These are phyloP conservation scores for Cataglyphis albicans DNA, from an alignment of 2,888 invertebrate species.

Conservation along the genomic window DNA sequence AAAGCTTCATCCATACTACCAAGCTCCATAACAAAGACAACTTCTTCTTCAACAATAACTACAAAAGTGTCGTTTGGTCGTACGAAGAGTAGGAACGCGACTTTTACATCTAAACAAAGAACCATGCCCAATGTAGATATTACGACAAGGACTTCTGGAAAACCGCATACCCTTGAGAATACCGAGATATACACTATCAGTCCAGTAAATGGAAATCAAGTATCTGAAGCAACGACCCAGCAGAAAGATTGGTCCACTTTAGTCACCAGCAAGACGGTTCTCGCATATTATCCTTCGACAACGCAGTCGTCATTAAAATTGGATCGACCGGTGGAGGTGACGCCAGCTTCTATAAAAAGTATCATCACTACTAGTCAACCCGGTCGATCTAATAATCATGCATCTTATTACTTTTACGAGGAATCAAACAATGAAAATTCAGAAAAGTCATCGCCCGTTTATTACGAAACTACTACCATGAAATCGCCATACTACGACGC, in stretches of 20 bases:
- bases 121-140: slow-evolving; percentile 69
- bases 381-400: slow-evolving; percentile 76
- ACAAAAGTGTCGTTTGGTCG: slow-evolving; percentile 61
- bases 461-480: slow-evolving; percentile 77
- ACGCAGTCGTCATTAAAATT: slow-evolving; percentile 81
- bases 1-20: slow-evolving; percentile 76
- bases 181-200: slow-evolving; percentile 70
- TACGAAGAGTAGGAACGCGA: slow-evolving; percentile 60
- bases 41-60: slow-evolving; percentile 35
- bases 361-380: slow-evolving; percentile 73
- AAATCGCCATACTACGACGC: slow-evolving; percentile 74
- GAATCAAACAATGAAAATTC: slow-evolving; percentile 85
- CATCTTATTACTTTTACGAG: slow-evolving; percentile 91
- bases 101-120: slow-evolving; percentile 33
- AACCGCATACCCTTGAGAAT: slow-evolving; percentile 69
- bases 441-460: slow-evolving; percentile 71
- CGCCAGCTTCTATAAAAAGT: slow-evolving; percentile 77
- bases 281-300: slow-evolving; percentile 88
- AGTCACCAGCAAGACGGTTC: slow-evolving; percentile 88
- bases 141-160: slow-evolving; percentile 74
- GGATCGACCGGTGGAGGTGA: slow-evolving; percentile 79
- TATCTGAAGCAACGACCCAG: slow-evolving; percentile 80
- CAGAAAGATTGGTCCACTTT: slow-evolving; percentile 83
- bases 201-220: slow-evolving; percentile 74
- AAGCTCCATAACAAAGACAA: slow-evolving; percentile 54